Evolutionary conservation across 2,113 vertebrate genomes (phyloP).

Genomic region (Dromaius novaehollandiae): DNA sequence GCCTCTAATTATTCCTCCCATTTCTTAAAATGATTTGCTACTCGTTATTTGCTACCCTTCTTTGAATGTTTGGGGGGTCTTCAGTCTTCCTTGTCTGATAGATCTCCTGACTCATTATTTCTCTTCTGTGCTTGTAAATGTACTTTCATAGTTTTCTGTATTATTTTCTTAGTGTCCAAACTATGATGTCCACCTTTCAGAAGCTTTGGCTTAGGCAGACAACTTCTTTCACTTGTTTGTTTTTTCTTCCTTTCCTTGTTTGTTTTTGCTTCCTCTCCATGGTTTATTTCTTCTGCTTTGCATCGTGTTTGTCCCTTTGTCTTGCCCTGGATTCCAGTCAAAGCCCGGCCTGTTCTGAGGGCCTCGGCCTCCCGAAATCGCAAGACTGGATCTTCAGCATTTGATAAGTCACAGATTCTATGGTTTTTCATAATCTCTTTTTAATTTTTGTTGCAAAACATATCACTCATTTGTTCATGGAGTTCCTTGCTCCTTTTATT

Average conservation of each 20-base stretch:
- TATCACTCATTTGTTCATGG: background rate
- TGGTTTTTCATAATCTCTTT: background rate
- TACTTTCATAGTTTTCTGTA: background rate
- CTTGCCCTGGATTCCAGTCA: background rate
- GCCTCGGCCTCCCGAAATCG: background rate
- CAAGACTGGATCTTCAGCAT: background rate
- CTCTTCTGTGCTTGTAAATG: background rate
- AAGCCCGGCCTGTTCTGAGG: background rate
- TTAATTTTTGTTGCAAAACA: background rate
- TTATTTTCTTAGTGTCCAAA: background rate
- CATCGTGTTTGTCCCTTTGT: background rate
- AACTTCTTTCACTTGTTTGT: background rate
- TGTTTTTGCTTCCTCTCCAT: too few species aligned
- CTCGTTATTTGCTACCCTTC: background rate
- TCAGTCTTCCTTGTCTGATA: background rate
- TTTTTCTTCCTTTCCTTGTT: background rate
- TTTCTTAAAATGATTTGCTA: background rate
- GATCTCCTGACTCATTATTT: background rate
- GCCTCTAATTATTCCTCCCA: background rate
- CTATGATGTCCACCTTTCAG: background rate
- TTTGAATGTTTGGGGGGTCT: background rate
- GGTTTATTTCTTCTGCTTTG: background rate
- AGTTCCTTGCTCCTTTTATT: background rate
- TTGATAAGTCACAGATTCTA: background rate
- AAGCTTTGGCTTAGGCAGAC: background rate